Base-by-base conservation (phyloP, 1,140 invertebrate species). In the Dinothrombium tinctorium region DNA sequence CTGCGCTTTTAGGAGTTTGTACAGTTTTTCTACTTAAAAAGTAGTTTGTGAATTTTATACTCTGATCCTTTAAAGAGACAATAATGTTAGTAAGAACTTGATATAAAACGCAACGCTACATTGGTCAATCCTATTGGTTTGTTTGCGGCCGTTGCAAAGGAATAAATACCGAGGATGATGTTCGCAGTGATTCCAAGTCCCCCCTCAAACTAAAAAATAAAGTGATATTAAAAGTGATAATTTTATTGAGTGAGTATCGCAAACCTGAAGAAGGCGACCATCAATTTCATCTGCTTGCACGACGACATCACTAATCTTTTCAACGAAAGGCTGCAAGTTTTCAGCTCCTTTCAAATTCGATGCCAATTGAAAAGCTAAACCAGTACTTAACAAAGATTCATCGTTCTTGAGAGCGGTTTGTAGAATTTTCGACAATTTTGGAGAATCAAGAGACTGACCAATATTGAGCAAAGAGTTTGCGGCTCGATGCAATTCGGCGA, bases 231-330 rank as follows among this genome's bases (percentile, higher is more conserved):
- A 37, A 35, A 32, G 22, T 38, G 32, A 25, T 24, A 24, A 1
- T 22, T 33, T 28, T n/a, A 15, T 14, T 8, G 20, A 39, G 37
- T 17, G 4, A 11, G 0, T 26, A 37, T 23, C 4, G 23, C 50
- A 46, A 46, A 62, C 60, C 50, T 64, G 63, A 43, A 63, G 63
- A 47, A 75, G 73, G 51, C 72, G 71, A 8, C 75, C 73, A 63
- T 92, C 77, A 19, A 89, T 73, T 68, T 94, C 86, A 66, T 96
- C 87, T 24, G 86, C 86, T 57, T 92, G 83, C 11, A 82, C 73
- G 47, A 92, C 64, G 31, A 80, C 73, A 62, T 90, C 83, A 62
- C 89, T 82, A 35, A 90, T 74, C 35, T 76, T 69, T 42, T 80
- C 71, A 41, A 71, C 68, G 25, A 74, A 73, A 41, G 58, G 56